Base-by-base conservation (phyloP, 2,888 invertebrate species). In the Conchocele bisecta region DNA sequence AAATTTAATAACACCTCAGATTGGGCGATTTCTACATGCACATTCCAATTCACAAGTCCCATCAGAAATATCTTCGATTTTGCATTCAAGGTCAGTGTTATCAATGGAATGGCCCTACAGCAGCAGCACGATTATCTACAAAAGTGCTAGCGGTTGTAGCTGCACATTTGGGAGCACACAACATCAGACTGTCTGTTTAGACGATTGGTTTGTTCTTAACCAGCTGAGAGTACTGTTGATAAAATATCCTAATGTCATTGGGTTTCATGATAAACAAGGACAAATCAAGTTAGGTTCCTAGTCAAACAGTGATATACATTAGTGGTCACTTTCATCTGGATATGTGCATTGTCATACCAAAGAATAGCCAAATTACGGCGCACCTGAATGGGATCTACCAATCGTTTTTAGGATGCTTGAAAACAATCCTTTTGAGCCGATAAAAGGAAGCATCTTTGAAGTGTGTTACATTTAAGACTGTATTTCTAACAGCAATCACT, bases 171-270 rank as follows among this genome's bases (percentile, higher is more conserved):
- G 31, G 70, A 59, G 50, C 35, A 29, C 44, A 44, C 26, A 65
- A 64, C 31, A 33, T 78, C 5, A 44, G 67, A 13, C 35, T 65
- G 22, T 58, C 59, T 33, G 58, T 33, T 37, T 68, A 42, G 74
- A 71, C 68, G 64, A 68, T 48, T 70, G 70, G 60, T 28, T 77
- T n/a, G n/a, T n/a, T n/a, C n/a, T n/a, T n/a, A n/a, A n/a, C n/a
- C n/a, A n/a, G n/a, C n/a, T n/a, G n/a, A 63, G 58, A 53, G 2
- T 46, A 11, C 17, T 6, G 2, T 37, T 74, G 11, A 20, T 71
- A 6, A 13, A 57, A 50, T 53, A 71, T 68, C 64, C 39, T 33
- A 33, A 6, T n/a, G 63, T 17, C 39, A 48, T 60, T n/a, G n/a
- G n/a, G n/a, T n/a, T n/a, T n/a, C n/a, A n/a, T n/a, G n/a, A n/a